phyloP scores from a whole-genome alignment of 2,888 invertebrate genomes.

The Cantharis flavilabris region DNA sequence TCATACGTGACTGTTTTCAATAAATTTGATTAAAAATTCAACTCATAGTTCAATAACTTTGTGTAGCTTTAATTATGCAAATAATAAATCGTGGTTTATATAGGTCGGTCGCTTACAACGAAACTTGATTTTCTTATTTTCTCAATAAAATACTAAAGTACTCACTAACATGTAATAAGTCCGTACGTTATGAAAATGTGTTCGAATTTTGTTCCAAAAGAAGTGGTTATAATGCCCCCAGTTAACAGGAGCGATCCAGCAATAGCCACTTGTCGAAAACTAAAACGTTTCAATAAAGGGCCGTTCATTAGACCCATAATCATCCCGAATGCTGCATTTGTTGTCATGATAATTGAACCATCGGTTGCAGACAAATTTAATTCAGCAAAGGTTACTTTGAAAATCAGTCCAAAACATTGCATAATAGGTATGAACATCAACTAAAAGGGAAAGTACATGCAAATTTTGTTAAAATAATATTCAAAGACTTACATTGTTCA shows the following conservation, averaged over 20 bases:
- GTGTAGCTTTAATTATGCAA: neutral
- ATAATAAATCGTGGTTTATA: neutral
- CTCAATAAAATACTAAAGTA: slow-evolving; percentile 2
- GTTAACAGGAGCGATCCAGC: slow-evolving; percentile 61
- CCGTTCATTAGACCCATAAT: slow-evolving; percentile 68
- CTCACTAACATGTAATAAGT: slow-evolving; percentile 69
- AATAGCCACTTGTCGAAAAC: slow-evolving; percentile 68
- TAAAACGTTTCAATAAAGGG: slow-evolving; percentile 63
- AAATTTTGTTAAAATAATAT: no score
- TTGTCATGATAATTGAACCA: slow-evolving; percentile 65
- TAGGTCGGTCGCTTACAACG: neutral
- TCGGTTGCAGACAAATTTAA: slow-evolving; percentile 65
- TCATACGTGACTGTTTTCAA: neutral
- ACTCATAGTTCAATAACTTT: neutral
- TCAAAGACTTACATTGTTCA: slow-evolving; percentile 55
- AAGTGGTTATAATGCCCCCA: slow-evolving; percentile 63
- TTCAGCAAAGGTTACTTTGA: slow-evolving; percentile 64
- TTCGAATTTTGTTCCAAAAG: slow-evolving; percentile 61
- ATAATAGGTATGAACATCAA: slow-evolving; percentile 54
- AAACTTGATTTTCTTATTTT: neutral
- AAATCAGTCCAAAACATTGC: slow-evolving; percentile 69
- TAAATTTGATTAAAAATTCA: neutral
- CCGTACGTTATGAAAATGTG: slow-evolving; percentile 69
- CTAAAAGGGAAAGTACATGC: slow-evolving; percentile 24
- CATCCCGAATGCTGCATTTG: slow-evolving; percentile 72